These are phyloP conservation scores for Pseudorhiza aurosa DNA, from an alignment of 30 jellyfish, hydroid and myxozoan genomes.

Conservation along the genomic window DNA sequence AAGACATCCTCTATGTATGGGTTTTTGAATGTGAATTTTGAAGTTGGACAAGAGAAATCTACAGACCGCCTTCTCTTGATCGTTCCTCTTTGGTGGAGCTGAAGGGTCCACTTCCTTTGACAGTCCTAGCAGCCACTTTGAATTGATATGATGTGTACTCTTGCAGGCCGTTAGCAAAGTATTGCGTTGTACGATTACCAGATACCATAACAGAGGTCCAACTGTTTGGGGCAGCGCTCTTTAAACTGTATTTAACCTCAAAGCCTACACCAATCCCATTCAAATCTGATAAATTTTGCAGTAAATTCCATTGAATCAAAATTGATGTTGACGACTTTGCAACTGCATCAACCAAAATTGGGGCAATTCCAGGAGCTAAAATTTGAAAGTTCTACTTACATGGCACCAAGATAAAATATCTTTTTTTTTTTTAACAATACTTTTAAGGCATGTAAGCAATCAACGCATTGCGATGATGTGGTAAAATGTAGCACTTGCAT, in stretches of 20 bases:
- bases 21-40: too few relatives aligned
- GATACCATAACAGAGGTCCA: not conserved
- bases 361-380: constrained; percentile 29
- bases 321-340: constrained; percentile 19
- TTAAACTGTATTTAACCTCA: constrained; percentile 6
- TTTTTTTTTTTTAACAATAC: too few relatives aligned
- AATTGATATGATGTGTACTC: not conserved
- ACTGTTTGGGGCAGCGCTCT: constrained; percentile 8
- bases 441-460: too few relatives aligned
- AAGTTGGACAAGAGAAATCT: too few relatives aligned
- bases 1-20: too few relatives aligned
- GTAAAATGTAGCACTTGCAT: too few relatives aligned
- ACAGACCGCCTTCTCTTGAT: constrained; percentile 24
- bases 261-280: constrained; percentile 37
- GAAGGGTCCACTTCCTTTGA: constrained; percentile 21
- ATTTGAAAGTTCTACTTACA: not conserved
- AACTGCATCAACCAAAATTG: not conserved
- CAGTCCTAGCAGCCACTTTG: constrained; percentile 21
- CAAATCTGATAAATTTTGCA: not conserved
- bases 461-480: too few relatives aligned
- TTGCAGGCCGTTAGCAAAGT: not conserved
- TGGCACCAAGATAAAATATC: not conserved
- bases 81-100: not conserved
- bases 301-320: constrained; percentile 4
- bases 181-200: constrained; percentile 25